Evolutionary conservation across 2,888 invertebrate genomes (phyloP), one percentile per base, ranked within the genome.

Genomic region (Zygogramma bicolorata): DNA sequence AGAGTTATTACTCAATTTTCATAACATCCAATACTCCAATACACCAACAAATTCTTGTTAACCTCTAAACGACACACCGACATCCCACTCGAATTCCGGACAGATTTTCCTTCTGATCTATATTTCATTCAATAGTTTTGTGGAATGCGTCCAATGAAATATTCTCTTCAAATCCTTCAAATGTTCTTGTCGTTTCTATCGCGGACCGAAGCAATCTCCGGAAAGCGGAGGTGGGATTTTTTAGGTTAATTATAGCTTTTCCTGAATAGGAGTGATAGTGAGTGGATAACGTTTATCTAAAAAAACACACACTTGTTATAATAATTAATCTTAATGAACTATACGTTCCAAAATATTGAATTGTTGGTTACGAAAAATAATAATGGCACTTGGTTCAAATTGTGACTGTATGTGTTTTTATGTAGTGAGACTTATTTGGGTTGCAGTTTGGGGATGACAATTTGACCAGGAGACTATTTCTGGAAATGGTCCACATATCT

Each of bases 201-300:
- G 29, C 15, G 42, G 42, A 60, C 58, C 22, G 29, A 20, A 34
- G 42, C 59, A 31, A 70, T 49, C 59, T 74, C 68, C 74, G 74
- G 74, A 73, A 76, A 63, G 74, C 72, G 76, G 72, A 71, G 76
- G 74, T 71, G 74, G 63, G 53, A 72, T 74, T 76, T 76, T 76
- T 76, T 73, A 66, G 65, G 72, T 75, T 71, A 74, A 73, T 76
- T 73, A 74, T 74, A 76, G 74, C 74, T 58, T 74, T 76, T 76
- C 74, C 76, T 70, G 72, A 69, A 65, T 70, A 59, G 63, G 63
- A 58, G 58, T 20, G 69, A 69, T 69, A 69, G 63, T n/a, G 27
- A 22, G 31, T 40, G 29, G 68, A 62, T 62, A 42, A 31, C 27
- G 25, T 22, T 53, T 53, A 53, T 53, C 53, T 53, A 27, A 53